These are phyloP conservation scores for Zaprionus ghesquierei DNA, from an alignment of 1,140 invertebrate genomes.

Conservation along the genomic window DNA sequence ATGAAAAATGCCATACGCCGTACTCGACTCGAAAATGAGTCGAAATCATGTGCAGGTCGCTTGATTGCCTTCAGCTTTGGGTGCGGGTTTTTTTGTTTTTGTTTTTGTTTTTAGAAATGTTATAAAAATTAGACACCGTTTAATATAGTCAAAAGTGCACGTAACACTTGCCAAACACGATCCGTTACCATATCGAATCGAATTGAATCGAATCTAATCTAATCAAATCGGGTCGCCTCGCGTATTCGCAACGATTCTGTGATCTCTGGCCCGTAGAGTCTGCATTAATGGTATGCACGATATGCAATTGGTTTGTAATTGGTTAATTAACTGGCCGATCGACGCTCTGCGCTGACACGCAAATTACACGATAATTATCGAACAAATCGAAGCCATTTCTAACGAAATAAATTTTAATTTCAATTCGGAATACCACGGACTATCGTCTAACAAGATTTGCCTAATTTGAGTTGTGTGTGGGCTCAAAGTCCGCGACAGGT, in stretches of 20 bases:
- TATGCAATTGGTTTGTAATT: not conserved
- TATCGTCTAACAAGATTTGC: not conserved
- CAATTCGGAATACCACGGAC: not conserved
- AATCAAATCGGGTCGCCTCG: not conserved
- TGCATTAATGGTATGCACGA: not conserved
- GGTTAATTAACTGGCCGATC: not conserved
- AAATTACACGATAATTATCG: not conserved
- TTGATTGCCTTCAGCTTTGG: constrained; percentile 1
- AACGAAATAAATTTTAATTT: not conserved
- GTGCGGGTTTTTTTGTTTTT: not conserved
- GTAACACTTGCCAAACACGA: constrained; percentile 21
- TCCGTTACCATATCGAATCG: not conserved
- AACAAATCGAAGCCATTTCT: not conserved
- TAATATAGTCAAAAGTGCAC: constrained; percentile 30
- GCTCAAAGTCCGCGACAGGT: not conserved
- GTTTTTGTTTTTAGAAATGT: not conserved
- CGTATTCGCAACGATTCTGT: not conserved
- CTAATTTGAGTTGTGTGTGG: not conserved
- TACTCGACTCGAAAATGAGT: not conserved
- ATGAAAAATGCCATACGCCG: not conserved
- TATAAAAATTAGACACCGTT: not conserved
- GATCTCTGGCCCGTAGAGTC: constrained; percentile 2
- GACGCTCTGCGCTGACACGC: not conserved
- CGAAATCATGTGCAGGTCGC: not conserved
- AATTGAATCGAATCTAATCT: not conserved